Conservation (phyloP, 1,140 invertebrate species). For the Drosophila sproati region DNA sequence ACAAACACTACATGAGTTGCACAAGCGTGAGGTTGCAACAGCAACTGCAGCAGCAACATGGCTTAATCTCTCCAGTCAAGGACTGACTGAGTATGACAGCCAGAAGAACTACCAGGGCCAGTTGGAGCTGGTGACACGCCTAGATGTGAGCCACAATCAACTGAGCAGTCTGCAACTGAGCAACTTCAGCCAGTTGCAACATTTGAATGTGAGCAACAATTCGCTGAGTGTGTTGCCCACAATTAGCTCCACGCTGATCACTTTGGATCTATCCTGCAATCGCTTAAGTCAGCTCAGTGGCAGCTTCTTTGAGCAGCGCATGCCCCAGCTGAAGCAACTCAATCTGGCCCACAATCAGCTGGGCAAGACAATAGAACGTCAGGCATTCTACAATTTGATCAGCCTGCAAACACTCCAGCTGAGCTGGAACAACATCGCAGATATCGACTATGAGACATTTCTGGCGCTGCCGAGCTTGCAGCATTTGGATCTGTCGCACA, state of each 20-base stretch:
- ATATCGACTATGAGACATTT: conserved; percentile 86
- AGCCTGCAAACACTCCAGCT: conserved; percentile 86
- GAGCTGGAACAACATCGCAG: conserved; percentile 85
- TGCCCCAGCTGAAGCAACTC: conserved; percentile 85
- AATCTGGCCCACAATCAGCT: conserved; percentile 87
- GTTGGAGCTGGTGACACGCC: conserved; percentile 44
- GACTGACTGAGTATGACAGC: conserved; percentile 55
- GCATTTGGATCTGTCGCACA: conserved; percentile 92
- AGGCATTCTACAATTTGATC: conserved; percentile 83
- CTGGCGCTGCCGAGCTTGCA: conserved; percentile 89
- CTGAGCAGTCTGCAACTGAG: conserved; percentile 46
- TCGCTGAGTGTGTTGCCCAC: conserved; percentile 47
- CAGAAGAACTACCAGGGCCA: conserved; percentile 59
- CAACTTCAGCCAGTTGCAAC: conserved; percentile 53
- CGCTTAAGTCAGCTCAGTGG: conserved; percentile 75
- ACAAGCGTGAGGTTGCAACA: conserved; percentile 45
- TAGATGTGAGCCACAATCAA: conserved; percentile 64
- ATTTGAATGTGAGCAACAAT: conserved; percentile 66
- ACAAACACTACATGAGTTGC: conserved; percentile 42
- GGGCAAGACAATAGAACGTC: conserved; percentile 58
- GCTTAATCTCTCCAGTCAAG: conserved; percentile 57
- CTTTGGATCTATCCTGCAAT: conserved; percentile 86
- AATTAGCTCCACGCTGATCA: conserved; percentile 54
- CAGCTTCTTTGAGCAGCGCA: conserved; percentile 61
- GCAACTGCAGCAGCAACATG: conserved; percentile 10